Evolutionary conservation across 1,140 invertebrate species (phyloP).

Genomic region (Manduca sexta): DNA sequence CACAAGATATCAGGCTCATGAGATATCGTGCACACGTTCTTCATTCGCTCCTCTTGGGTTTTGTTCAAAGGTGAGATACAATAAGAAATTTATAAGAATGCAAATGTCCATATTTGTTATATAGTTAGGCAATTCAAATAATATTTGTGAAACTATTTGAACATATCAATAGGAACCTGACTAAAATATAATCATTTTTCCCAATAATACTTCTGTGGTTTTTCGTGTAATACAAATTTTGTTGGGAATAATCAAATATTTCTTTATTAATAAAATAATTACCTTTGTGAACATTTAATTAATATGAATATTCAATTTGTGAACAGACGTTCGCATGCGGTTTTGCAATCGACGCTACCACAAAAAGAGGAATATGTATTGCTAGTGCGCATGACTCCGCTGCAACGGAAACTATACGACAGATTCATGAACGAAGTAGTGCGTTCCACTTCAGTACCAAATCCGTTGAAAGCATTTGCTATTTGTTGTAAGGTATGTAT

Average conservation of each 20-base stretch:
- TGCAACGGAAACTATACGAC: constrained; percentile 91
- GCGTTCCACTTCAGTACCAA: constrained; percentile 88
- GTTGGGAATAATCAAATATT: no score
- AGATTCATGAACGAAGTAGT: constrained; percentile 94
- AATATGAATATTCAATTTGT: constrained; percentile 15
- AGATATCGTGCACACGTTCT: constrained; percentile 91
- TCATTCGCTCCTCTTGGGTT: constrained; percentile 91
- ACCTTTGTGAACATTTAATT: no score
- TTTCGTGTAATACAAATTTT: no score
- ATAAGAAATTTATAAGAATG: no score
- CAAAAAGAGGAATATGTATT: constrained; percentile 95
- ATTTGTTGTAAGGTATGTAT: constrained; percentile 93
- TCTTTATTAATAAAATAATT: no score
- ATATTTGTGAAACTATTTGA: not conserved
- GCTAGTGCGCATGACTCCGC: constrained; percentile 88
- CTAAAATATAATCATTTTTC: not conserved
- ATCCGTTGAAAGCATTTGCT: constrained; percentile 98
- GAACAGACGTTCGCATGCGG: constrained; percentile 87
- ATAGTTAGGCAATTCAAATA: not conserved
- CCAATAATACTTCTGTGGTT: no score
- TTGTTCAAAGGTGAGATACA: constrained; percentile 83
- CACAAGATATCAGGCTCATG: constrained; percentile 92
- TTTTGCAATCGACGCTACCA: constrained; percentile 89
- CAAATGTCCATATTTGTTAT: no score
- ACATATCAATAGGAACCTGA: not conserved